Base-by-base conservation (phyloP, 2,888 invertebrate genomes). In the Chaitophorus viminalis region DNA sequence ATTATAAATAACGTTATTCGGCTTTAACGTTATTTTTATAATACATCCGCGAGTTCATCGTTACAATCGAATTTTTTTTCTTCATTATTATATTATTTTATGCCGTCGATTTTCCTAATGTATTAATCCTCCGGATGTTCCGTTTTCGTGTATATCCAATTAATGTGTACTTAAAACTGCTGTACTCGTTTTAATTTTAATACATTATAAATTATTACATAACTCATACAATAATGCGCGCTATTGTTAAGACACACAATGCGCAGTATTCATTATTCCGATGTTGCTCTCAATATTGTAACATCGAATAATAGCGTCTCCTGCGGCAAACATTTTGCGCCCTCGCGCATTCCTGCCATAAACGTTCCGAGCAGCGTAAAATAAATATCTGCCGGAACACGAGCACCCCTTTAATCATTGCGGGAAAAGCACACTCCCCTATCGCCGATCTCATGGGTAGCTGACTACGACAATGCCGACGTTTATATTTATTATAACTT, bases 261-360 rank as follows among this genome's bases (percentile, higher is more conserved):
- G 25, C n/a, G 52, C 11, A 52, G 52, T 31, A 54, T 82, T 72
- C 82, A 72, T 82, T 82, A 72, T 72, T 72, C 82, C 82, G 46
- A 52, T 17, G 31, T 25, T 36, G 70, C 25, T 70, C 31, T 70
- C 82, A 18, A 70, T 70, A 81, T 52, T 52, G 82, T 70, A 31
- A 82, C 82, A 46, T 31, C 39, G 70, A 70, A 70, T 82, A 82
- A 82, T 33, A n/a, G 72, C 31, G 82, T 72, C 46, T 82, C 82
- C 17, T 17, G 72, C 52, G 33, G 8, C 8, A 39, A 82, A 82
- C 52, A 52, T 72, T 82, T 72, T n/a, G n/a, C 82, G 52, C 52
- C 82, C 82, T 82, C 72, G 72, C 72, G 72, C 72, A 72, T 72
- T 72, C 72, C 82, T 17, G 14, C 72, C 72, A 25, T 72, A 52